Base-by-base conservation (phyloP, 2,888 invertebrate genomes). In the Ischnura elegans region DNA sequence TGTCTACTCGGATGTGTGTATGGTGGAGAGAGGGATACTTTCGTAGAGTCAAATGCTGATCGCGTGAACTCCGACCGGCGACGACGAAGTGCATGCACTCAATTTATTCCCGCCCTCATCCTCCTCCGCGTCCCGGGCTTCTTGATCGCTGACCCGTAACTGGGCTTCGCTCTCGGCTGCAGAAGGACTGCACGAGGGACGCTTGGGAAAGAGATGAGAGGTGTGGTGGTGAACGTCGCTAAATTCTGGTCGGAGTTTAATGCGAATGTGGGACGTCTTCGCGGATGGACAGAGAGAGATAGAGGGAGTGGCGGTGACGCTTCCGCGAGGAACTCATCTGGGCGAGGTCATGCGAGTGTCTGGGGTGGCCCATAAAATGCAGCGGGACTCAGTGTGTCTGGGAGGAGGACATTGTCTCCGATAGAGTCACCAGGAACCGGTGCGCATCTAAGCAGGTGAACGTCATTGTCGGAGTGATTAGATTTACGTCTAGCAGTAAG, bases 111-210 rank as follows among this genome's bases (percentile, higher is more conserved):
- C 36, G 76, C 76, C 8, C 47, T 47, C 8, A 6, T 25, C 8
- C 21, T n/a, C 13, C 76, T 29, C 36, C 16, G 16, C 76, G 76
- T 76, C 16, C 36, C 76, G 36, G 36, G 76, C 76, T 76, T 36
- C 76, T 76, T 76, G 76, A 76, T 76, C 76, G 76, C 76, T 76
- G 76, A 76, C 76, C n/a, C 36, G 76, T 36, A 76, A 76, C 76
- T 76, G 76, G 76, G 36, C 36, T 36, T 36, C 76, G 36, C 29
- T 66, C 66, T 66, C 66, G 66, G 66, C 29, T 10, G 76, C 36
- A 36, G 25, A 51, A 61, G 76, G 76, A 36, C 76, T 29, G 29
- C 13, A 36, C 13, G 76, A 10, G 36, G 76, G 36, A n/a, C n/a
- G n/a, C 25, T 2, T 25, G 61, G n/a, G 61, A 19, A 5, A 10